A percentile compares a stretch with the other conserved stretches of the same genome.
phyloP scores from a whole-genome alignment of 2,113 vertebrate genomes.

The Cricetomys ansorgei region DNA sequence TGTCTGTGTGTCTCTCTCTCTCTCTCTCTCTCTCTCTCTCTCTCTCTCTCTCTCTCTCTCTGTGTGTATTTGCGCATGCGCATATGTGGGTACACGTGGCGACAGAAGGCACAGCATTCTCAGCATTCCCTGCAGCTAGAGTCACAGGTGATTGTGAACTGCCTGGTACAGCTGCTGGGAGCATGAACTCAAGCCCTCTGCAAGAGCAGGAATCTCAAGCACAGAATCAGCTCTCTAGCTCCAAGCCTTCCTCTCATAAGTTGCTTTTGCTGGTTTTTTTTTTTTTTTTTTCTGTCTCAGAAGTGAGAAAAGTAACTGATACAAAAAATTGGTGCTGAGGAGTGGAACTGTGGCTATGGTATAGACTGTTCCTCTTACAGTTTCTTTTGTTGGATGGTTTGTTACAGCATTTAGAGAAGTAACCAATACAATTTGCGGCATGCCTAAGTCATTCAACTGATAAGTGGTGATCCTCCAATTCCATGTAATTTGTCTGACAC shows the following conservation, averaged over 20 bases:
- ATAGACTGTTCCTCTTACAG: rapidly evolving
- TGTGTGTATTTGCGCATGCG: too few species aligned
- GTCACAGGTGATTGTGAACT: not conserved
- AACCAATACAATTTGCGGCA: not conserved
- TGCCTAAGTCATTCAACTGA: not conserved
- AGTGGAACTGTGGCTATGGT: not conserved
- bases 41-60: too few species aligned
- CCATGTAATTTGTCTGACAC: not conserved
- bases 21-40: too few species aligned
- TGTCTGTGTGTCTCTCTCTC: too few species aligned
- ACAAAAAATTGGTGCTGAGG: not conserved
- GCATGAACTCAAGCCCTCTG: not conserved
- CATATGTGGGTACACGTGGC: not conserved
- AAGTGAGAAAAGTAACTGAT: not conserved
- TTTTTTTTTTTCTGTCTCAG: not conserved
- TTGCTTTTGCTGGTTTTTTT: not conserved
- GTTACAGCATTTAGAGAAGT: not conserved
- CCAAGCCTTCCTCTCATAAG: not conserved
- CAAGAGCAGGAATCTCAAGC: not conserved
- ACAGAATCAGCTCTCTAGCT: not conserved
- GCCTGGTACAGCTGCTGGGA: not conserved
- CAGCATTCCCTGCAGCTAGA: not conserved
- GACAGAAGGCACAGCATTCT: too few species aligned
- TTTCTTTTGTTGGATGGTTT: not conserved
- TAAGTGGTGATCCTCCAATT: not conserved